Conservation (phyloP, 2,113 vertebrate genomes). For the Bungarus multicinctus region DNA sequence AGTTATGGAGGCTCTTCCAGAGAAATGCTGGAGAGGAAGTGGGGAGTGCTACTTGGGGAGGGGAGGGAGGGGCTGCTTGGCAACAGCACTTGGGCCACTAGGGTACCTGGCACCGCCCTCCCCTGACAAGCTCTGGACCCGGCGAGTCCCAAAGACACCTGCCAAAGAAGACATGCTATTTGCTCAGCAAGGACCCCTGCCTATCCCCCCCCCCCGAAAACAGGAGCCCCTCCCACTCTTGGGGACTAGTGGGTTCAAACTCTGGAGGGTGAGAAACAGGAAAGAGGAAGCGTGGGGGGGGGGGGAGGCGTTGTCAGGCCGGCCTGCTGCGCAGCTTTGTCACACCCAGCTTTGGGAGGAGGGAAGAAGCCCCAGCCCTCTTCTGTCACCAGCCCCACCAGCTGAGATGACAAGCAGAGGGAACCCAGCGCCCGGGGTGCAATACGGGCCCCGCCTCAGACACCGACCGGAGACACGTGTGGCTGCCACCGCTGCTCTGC, state of each 20-base stretch:
- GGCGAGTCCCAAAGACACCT: neutral
- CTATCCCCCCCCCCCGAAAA: too few species aligned
- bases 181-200: neutral
- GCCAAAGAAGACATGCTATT: neutral
- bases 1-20: neutral
- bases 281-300: neutral
- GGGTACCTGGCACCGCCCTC: neutral
- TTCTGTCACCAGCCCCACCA: neutral
- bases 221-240: neutral
- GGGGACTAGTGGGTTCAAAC: neutral
- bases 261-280: neutral
- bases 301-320: too few species aligned
- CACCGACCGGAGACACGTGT: neutral
- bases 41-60: neutral
- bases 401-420: neutral
- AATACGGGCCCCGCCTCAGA: neutral
- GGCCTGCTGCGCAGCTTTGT: neutral
- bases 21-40: neutral
- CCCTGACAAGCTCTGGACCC: too few species aligned
- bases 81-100: neutral
- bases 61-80: neutral
- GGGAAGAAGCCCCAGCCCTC: neutral
- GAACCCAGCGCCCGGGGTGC: too few species aligned
- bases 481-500: neutral
- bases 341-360: neutral